phyloP scores from a whole-genome alignment of 2,113 vertebrate genomes.

The Erythrocercus mccallii region DNA sequence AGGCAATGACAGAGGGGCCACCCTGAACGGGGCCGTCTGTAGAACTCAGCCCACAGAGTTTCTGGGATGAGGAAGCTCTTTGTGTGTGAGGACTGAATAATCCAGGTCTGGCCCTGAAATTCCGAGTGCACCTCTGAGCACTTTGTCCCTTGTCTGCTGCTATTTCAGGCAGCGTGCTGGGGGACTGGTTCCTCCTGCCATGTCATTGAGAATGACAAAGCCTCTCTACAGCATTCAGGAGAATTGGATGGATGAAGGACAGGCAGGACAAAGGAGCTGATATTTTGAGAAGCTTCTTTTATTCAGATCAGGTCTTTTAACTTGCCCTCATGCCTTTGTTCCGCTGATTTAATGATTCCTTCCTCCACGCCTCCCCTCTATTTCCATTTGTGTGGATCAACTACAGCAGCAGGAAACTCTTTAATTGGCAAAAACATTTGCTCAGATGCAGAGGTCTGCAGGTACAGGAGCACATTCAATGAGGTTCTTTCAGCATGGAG shows the following conservation, averaged over 20 bases:
- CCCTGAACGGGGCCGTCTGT: not conserved
- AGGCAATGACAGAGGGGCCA: not conserved
- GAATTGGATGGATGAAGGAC: conserved; percentile 38
- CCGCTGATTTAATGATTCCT: conserved; percentile 72
- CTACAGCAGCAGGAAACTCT: conserved; percentile 64
- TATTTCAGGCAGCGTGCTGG: conserved; percentile 30
- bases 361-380: conserved; percentile 42
- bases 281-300: conserved; percentile 58
- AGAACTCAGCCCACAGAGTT: not conserved
- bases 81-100: conserved; percentile 13
- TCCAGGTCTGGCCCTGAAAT: conserved; percentile 32
- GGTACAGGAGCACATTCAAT: conserved; percentile 59
- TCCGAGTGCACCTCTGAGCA: conserved; percentile 34
- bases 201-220: conserved; percentile 60
- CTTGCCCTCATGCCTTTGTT: conserved; percentile 60
- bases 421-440: conserved; percentile 72
- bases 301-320: conserved; percentile 59
- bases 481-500: conserved; percentile 51
- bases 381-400: conserved; percentile 47
- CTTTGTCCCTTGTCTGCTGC: conserved; percentile 26
- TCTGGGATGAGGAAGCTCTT: not conserved
- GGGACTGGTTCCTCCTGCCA: conserved; percentile 34
- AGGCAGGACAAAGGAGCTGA: not conserved
- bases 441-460: conserved; percentile 40
- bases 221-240: conserved; percentile 51